phyloP scores from a whole-genome alignment of 2,888 invertebrate genomes.

The Phytoseiulus persimilis region DNA sequence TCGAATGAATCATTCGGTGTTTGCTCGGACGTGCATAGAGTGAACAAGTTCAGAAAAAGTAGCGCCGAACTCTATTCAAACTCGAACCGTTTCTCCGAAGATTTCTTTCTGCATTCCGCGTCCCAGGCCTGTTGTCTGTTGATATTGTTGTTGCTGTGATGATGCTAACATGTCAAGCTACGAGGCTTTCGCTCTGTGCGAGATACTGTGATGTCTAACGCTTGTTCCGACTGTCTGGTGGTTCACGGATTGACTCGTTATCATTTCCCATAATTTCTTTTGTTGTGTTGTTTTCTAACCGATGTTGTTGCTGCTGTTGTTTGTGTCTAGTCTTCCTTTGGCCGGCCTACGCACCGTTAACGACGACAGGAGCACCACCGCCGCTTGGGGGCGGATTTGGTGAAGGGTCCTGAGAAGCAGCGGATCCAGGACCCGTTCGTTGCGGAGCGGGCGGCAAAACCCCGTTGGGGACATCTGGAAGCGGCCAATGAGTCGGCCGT shows the following conservation, averaged over 20 bases:
- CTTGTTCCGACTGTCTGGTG: neutral
- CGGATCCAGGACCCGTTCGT: conserved; percentile 47
- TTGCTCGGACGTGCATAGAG: neutral
- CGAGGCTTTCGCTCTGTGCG: neutral
- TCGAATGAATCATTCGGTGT: neutral
- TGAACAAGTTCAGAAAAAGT: neutral
- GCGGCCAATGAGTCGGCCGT: conserved; percentile 76
- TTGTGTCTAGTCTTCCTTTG: neutral
- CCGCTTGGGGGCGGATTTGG: conserved; percentile 40
- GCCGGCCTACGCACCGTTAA: conserved; percentile 36
- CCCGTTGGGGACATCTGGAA: conserved; percentile 47
- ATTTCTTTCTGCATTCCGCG: neutral
- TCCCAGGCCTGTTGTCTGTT: neutral
- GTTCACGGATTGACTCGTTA: neutral
- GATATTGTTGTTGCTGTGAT: neutral
- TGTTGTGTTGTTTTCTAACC: neutral
- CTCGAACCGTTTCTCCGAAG: neutral
- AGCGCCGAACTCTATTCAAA: neutral
- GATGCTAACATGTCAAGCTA: neutral
- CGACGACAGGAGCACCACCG: conserved; percentile 32
- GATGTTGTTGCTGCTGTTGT: conserved; percentile 19
- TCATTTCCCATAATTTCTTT: neutral
- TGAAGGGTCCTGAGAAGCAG: conserved; percentile 39
- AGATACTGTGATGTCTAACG: neutral
- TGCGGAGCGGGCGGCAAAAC: conserved; percentile 39